Conservation (phyloP, 2,797 vertebrate genomes). For the Etheostoma nigrum region DNA sequence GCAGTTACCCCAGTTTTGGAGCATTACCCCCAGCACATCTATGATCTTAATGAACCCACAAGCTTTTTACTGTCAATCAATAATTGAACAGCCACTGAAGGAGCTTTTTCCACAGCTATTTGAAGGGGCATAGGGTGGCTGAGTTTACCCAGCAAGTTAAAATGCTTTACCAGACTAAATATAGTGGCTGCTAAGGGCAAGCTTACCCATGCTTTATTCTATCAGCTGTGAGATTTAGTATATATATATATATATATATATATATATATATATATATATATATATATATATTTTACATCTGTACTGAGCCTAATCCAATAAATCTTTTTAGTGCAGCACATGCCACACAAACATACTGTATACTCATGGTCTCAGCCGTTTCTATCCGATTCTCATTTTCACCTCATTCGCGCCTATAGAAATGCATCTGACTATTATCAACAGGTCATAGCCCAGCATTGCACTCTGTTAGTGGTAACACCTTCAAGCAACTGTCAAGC, state of each 20-base stretch:
- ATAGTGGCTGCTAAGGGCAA: conserved; percentile 45
- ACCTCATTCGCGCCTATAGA: conserved; percentile 84
- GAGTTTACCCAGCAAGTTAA: conserved; percentile 68
- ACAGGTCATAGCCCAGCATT: conserved; percentile 77
- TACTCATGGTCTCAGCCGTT: conserved; percentile 83
- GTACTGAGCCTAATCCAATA: conserved; percentile 23
- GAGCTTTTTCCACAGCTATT: conserved; percentile 76
- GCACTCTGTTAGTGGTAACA: conserved; percentile 64
- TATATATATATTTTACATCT: conserved; percentile 8
- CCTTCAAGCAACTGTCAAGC: conserved; percentile 72
- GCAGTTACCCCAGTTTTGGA: conserved; percentile 79
- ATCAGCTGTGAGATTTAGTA: background rate
- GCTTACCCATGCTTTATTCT: conserved; percentile 28
- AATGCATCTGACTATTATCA: conserved; percentile 83
- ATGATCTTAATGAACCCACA: conserved; percentile 83
- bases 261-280: background rate
- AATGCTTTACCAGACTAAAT: conserved; percentile 49
- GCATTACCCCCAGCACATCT: conserved; percentile 78
- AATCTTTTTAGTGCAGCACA: conserved; percentile 53
- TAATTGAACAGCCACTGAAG: conserved; percentile 81
- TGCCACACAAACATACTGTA: conserved; percentile 45
- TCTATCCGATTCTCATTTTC: conserved; percentile 82
- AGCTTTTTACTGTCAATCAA: conserved; percentile 84
- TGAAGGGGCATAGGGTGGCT: conserved; percentile 67
- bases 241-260: background rate